phyloP scores from a whole-genome alignment of 2,113 vertebrate species.

The Percopsis transmontana region DNA sequence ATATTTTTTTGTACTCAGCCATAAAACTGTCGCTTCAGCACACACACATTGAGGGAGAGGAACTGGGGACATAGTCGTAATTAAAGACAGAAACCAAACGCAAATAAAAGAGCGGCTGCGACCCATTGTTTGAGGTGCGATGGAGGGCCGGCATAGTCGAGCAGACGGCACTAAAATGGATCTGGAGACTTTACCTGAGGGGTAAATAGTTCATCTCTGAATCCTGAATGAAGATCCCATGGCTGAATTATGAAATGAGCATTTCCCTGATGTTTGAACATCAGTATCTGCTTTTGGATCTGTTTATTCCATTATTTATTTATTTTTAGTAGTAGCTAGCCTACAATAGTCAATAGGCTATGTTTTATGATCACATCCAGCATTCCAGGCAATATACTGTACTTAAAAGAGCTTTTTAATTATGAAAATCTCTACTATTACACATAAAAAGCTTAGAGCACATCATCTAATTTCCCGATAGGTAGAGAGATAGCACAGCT shows the following conservation, averaged over 20 bases:
- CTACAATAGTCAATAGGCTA: too few relatives aligned
- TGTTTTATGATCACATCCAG: slow-evolving; percentile 10
- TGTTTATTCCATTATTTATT: neutral
- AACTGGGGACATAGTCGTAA: neutral
- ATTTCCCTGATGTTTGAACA: slow-evolving; percentile 16
- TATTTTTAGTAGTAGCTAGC: neutral
- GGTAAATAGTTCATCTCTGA: slow-evolving; percentile 13
- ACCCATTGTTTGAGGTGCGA: slow-evolving; percentile 8
- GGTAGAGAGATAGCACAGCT: slow-evolving; percentile 38
- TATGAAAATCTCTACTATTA: slow-evolving; percentile 30
- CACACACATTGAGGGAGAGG: neutral
- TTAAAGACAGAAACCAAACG: neutral
- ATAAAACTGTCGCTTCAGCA: too few relatives aligned
- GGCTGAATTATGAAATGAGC: slow-evolving; percentile 37
- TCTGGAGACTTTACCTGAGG: slow-evolving; percentile 25
- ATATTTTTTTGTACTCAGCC: neutral
- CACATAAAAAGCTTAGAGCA: slow-evolving; percentile 40
- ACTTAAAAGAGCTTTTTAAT: too few relatives aligned
- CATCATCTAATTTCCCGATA: slow-evolving; percentile 58
- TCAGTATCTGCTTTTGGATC: slow-evolving; percentile 34
- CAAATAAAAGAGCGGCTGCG: neutral
- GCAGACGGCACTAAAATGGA: neutral
- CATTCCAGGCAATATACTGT: slow-evolving; percentile 17
- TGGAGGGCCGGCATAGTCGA: neutral
- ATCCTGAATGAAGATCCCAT: slow-evolving; percentile 45